phyloP scores from a whole-genome alignment of 2,113 vertebrate species.

The Hiodon tergisus region DNA sequence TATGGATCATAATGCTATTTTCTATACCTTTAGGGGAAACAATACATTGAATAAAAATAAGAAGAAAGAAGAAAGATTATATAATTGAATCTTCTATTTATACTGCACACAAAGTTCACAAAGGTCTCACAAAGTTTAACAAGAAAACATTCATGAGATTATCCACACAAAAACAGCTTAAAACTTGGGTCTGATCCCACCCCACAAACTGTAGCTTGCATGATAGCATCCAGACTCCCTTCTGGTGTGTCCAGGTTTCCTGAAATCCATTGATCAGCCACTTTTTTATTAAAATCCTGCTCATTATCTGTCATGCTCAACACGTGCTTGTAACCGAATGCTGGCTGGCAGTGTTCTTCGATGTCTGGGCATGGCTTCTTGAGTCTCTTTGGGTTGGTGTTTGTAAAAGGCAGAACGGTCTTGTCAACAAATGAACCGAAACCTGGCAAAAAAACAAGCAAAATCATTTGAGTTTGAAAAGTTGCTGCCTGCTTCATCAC shows the following conservation, averaged over 20 bases:
- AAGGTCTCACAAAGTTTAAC: neutral
- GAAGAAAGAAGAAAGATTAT: too few relatives aligned
- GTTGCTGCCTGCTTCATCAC: neutral
- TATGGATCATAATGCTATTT: too few relatives aligned
- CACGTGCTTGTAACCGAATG: slow-evolving; percentile 71
- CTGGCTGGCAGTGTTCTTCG: slow-evolving; percentile 56
- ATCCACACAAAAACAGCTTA: neutral
- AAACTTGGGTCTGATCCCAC: slow-evolving; percentile 38
- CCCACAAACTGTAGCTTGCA: slow-evolving; percentile 73
- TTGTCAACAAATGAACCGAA: slow-evolving; percentile 82
- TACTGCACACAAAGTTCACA: neutral
- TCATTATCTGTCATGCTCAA: slow-evolving; percentile 60
- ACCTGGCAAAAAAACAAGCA: slow-evolving; percentile 43
- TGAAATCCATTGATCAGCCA: slow-evolving; percentile 68
- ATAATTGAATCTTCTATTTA: too few relatives aligned
- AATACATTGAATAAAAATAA: too few relatives aligned
- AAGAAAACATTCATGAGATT: neutral
- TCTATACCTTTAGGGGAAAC: too few relatives aligned
- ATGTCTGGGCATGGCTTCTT: slow-evolving; percentile 63
- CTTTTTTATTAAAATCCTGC: slow-evolving; percentile 53
- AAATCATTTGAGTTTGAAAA: neutral
- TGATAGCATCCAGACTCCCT: slow-evolving; percentile 74
- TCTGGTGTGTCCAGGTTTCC: slow-evolving; percentile 73
- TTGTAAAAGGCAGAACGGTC: slow-evolving; percentile 70
- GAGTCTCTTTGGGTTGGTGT: slow-evolving; percentile 67